Evolutionary conservation across 2,797 vertebrate genomes (phyloP).

Genomic region (Poecilia gillii): DNA sequence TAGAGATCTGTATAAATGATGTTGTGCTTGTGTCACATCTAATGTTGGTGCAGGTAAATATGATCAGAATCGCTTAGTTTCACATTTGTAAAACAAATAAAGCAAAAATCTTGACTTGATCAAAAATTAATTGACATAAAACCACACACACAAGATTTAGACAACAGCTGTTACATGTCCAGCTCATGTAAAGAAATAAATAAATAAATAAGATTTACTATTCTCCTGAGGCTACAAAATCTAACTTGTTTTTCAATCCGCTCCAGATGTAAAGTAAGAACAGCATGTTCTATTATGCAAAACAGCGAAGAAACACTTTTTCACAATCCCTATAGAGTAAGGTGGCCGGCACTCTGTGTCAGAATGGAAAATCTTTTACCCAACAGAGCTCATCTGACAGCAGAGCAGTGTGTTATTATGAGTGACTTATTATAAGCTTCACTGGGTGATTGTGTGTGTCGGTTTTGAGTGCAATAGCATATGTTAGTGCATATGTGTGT

Average conservation of each 20-base stretch:
- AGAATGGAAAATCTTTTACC: constrained; percentile 61
- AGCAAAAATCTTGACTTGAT: constrained; percentile 1
- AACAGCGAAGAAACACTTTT: constrained; percentile 22
- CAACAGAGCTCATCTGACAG: constrained; percentile 67
- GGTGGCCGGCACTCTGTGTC: constrained; percentile 38
- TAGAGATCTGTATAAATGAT: background rate
- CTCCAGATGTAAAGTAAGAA: constrained; percentile 39
- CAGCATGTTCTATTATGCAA: constrained; percentile 40
- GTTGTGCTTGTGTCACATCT: constrained; percentile 38
- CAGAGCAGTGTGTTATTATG: constrained; percentile 63
- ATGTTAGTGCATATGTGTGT: constrained; percentile 29
- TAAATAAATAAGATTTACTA: background rate
- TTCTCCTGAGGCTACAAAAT: constrained; percentile 12
- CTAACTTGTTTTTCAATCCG: constrained; percentile 35
- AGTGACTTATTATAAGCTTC: constrained; percentile 64
- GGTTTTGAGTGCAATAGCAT: constrained; percentile 24
- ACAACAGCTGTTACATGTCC: background rate
- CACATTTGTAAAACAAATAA: constrained; percentile 18
- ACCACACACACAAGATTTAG: background rate
- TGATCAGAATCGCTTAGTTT: constrained; percentile 27
- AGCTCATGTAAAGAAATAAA: background rate
- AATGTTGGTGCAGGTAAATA: constrained; percentile 39
- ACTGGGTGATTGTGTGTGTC: constrained; percentile 24
- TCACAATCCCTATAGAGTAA: constrained; percentile 40
- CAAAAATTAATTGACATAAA: background rate